A percentile compares a stretch with the other conserved stretches of the same genome.
These are phyloP conservation scores for Ruditapes philippinarum DNA, from an alignment of 1,140 invertebrate genomes.

Conservation along the genomic window DNA sequence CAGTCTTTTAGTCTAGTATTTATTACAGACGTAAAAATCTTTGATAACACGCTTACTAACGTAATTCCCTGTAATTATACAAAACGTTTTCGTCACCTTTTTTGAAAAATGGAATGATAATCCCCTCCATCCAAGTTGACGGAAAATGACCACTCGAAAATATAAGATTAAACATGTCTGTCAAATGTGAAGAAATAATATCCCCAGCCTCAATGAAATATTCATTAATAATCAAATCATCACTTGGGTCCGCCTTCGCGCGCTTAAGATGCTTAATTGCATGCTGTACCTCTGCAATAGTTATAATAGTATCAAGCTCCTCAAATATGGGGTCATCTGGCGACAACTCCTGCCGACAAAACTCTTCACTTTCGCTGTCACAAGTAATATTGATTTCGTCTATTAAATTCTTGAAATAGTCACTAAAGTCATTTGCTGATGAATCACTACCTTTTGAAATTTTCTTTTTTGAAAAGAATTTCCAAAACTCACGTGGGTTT, in stretches of 20 bases:
- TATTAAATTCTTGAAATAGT: background rate
- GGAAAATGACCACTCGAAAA: background rate
- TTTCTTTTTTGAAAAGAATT: background rate
- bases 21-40: background rate
- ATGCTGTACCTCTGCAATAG: background rate
- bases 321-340: background rate
- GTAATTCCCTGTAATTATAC: background rate
- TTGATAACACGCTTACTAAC: background rate
- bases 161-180: background rate
- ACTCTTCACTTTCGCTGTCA: background rate
- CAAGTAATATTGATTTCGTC: background rate
- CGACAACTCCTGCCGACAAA: background rate
- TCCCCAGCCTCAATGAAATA: constrained; percentile 30
- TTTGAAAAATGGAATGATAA: constrained; percentile 1
- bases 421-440: background rate
- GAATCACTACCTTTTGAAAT: background rate
- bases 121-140: background rate
- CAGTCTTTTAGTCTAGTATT: background rate
- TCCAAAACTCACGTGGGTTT: background rate
- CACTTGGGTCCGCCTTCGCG: background rate
- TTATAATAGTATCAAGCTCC: background rate
- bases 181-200: constrained; percentile 1
- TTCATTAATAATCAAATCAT: constrained; percentile 1
- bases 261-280: background rate
- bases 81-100: constrained; percentile 1